Percentiles rank a stretch among this genome's conserved stretches.
phyloP scores from a whole-genome alignment of 2,113 vertebrate genomes.

The Saccopteryx bilineata region DNA sequence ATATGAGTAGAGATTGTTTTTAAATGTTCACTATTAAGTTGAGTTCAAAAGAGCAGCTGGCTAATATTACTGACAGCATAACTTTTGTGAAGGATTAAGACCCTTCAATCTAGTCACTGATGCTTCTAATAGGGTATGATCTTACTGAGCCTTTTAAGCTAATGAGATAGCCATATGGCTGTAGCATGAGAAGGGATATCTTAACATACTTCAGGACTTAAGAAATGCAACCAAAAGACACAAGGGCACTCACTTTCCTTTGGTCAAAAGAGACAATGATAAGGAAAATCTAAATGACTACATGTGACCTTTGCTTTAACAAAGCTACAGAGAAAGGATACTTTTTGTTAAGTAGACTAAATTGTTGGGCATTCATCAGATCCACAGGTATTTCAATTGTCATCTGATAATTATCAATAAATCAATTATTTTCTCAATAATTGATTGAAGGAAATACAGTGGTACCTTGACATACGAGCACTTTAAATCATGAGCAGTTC shows the following conservation, averaged over 20 bases:
- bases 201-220: neutral
- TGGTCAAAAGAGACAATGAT: neutral
- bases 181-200: neutral
- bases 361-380: neutral
- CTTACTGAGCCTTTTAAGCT: neutral
- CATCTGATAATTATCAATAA: constrained; percentile 14
- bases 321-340: neutral
- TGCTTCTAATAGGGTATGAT: neutral
- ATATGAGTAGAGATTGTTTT: neutral
- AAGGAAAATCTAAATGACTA: constrained; percentile 46
- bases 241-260: neutral
- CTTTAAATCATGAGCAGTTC: too few relatives aligned
- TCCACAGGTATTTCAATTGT: neutral
- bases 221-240: constrained; percentile 6
- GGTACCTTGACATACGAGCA: too few relatives aligned
- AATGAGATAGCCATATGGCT: neutral
- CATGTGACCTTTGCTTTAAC: neutral
- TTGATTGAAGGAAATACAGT: neutral
- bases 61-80: neutral
- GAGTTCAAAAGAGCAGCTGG: neutral
- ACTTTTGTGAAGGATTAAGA: constrained; percentile 19
- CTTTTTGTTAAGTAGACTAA: neutral
- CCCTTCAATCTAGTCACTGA: neutral
- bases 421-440: neutral
- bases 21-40: neutral